Percentiles rank a stretch among this genome's conserved stretches.
phyloP scores from a whole-genome alignment of 2,888 invertebrate species.

The Acanthosepion pharaonis region DNA sequence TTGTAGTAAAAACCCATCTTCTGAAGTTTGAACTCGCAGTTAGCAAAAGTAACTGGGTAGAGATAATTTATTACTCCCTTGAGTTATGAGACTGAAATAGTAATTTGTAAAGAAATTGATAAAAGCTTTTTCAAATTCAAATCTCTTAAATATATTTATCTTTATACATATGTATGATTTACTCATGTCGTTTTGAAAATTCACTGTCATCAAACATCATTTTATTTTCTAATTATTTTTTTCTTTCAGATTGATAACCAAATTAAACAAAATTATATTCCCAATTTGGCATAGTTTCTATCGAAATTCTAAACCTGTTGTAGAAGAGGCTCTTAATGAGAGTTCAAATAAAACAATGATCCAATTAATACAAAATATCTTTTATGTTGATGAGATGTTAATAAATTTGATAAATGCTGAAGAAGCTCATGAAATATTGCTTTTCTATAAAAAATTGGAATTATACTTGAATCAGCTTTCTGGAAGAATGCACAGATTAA shows the following conservation, averaged over 20 bases:
- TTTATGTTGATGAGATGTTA: neutral
- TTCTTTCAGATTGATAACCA: neutral
- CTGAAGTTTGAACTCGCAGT: too few relatives aligned
- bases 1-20: too few relatives aligned
- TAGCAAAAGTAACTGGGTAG: too few relatives aligned
- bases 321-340: neutral
- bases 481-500: neutral
- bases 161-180: neutral
- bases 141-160: neutral
- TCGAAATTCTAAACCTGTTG: neutral
- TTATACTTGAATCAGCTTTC: neutral
- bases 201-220: neutral
- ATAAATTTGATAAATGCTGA: neutral
- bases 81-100: too few relatives aligned
- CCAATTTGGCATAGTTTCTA: neutral
- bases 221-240: neutral
- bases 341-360: neutral
- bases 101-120: too few relatives aligned
- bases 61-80: too few relatives aligned
- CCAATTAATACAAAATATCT: neutral
- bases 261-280: neutral
- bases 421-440: neutral
- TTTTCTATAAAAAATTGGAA: neutral
- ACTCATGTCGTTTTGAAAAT: neutral
- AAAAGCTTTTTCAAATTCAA: too few relatives aligned